Evolutionary conservation across 1,140 invertebrate genomes (phyloP).

Genomic region (Heliconius congener): DNA sequence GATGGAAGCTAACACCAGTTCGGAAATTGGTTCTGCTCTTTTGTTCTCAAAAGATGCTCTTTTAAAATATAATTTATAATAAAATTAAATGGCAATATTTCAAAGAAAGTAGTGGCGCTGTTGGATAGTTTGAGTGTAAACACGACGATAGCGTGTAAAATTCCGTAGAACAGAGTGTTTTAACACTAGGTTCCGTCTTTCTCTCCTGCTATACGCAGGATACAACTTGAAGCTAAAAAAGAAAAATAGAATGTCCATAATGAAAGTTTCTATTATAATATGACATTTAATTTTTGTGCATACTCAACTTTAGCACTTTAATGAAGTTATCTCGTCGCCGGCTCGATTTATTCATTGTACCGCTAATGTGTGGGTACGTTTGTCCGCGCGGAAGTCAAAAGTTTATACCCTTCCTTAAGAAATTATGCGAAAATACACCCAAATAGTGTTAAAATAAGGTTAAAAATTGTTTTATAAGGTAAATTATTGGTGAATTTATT

Average conservation of each 20-base stretch:
- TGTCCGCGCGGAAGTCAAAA: slow-evolving; percentile 70
- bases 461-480: background rate
- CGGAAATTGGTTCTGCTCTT: no score
- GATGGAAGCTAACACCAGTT: no score
- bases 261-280: background rate
- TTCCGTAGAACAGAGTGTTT: background rate
- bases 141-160: background rate
- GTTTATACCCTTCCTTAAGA: slow-evolving; percentile 23
- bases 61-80: no score
- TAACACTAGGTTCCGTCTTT: no score
- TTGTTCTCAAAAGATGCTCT: no score
- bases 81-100: no score
- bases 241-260: no score
- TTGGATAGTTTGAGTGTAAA: background rate
- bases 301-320: slow-evolving; percentile 43
- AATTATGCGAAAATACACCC: background rate
- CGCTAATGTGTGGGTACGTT: slow-evolving; percentile 75
- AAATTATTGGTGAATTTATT: slow-evolving; percentile 39
- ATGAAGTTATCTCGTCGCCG: slow-evolving; percentile 63
- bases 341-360: slow-evolving; percentile 58
- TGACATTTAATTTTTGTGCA: slow-evolving; percentile 16
- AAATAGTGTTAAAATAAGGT: background rate
- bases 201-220: no score
- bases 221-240: no score
- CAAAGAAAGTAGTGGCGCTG: no score